phyloP scores from a whole-genome alignment of 2,888 invertebrate genomes.

The Aphodius sticticus region DNA sequence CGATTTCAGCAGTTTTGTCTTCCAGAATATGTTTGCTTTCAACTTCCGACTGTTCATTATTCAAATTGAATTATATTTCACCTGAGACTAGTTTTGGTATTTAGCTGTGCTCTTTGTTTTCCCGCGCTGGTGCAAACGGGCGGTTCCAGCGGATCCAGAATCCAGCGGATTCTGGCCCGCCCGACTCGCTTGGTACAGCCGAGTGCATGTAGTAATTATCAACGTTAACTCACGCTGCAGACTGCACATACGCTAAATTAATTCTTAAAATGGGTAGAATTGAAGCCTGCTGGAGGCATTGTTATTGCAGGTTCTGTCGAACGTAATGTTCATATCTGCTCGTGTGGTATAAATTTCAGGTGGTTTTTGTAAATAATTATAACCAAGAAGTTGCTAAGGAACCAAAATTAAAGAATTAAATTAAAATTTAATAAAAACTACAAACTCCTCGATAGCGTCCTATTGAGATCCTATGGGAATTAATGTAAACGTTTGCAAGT shows the following conservation, averaged over 20 bases:
- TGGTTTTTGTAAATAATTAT: no score
- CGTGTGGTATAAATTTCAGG: no score
- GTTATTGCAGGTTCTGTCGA: constrained; percentile 18
- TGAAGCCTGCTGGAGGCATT: constrained; percentile 14
- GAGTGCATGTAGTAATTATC: not conserved
- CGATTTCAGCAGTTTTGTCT: not conserved
- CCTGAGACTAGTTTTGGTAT: constrained; percentile 18
- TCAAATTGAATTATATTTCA: constrained; percentile 25
- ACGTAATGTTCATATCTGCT: not conserved
- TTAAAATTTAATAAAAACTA: no score
- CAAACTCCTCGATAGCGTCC: no score
- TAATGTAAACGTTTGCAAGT: no score
- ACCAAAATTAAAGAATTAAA: no score
- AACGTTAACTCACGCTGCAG: not conserved
- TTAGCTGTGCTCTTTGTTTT: constrained; percentile 18
- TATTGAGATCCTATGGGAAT: no score
- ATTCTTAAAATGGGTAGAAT: constrained; percentile 23
- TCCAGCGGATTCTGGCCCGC: not conserved
- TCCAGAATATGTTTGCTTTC: not conserved
- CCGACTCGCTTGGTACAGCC: not conserved
- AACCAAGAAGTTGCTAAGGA: no score
- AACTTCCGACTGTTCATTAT: constrained; percentile 14
- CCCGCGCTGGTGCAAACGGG: not conserved
- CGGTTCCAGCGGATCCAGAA: not conserved
- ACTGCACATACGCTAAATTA: constrained; percentile 10